Conservation (phyloP, 2,888 invertebrate genomes). For the Terebella lapidaria region DNA sequence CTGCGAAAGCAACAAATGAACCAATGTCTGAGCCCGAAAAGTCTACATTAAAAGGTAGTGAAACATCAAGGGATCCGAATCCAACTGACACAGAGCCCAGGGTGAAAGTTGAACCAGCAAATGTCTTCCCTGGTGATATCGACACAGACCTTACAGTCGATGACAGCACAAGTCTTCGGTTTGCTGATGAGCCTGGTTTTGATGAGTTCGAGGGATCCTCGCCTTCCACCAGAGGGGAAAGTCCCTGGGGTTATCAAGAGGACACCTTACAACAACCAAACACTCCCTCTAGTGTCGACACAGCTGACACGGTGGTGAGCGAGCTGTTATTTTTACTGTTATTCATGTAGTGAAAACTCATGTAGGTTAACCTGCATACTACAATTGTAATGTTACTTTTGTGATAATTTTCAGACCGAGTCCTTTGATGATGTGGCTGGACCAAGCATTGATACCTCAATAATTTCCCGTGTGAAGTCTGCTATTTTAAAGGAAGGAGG, state of each 20-base stretch:
- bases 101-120: neutral
- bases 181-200: neutral
- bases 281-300: neutral
- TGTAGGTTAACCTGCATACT: no score
- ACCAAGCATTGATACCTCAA: neutral
- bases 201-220: neutral
- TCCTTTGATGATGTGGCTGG: neutral
- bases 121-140: no score
- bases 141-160: neutral
- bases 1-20: neutral
- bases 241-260: neutral
- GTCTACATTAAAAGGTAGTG: no score
- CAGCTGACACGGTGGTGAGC: neutral
- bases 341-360: no score
- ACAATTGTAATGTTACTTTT: no score
- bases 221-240: neutral
- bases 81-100: neutral
- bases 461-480: neutral
- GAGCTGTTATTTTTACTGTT: no score
- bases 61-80: neutral
- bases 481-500: constrained; percentile 7
- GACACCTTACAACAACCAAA: neutral
- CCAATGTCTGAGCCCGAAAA: neutral
- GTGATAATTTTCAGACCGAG: neutral
- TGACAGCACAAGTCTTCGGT: neutral